Evolutionary conservation across 2,797 vertebrate species (phyloP).

Genomic region (Trachurus trachurus): DNA sequence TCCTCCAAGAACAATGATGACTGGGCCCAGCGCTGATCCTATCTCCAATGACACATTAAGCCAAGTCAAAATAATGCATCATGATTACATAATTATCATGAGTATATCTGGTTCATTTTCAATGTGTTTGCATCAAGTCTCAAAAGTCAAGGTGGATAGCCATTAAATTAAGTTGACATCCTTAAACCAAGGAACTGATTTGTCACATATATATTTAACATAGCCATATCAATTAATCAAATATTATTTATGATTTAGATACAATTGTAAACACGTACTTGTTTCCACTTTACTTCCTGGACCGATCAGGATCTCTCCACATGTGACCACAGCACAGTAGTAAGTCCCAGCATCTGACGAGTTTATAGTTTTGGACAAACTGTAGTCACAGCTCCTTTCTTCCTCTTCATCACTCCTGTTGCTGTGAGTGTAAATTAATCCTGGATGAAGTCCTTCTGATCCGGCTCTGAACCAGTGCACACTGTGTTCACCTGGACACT

Average conservation of each 20-base stretch:
- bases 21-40: not conserved
- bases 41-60: no score
- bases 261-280: not conserved
- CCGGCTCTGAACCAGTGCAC: constrained; percentile 57
- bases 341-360: constrained; percentile 57
- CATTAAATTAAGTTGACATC: no score
- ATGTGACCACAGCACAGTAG: constrained; percentile 70
- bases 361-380: not conserved
- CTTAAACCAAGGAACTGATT: no score
- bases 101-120: no score
- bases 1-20: not conserved
- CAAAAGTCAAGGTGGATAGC: no score
- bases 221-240: no score
- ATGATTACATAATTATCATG: no score
- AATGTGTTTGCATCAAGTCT: no score
- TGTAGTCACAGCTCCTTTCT: not conserved
- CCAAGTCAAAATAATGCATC: no score
- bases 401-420: not conserved
- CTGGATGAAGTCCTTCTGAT: not conserved
- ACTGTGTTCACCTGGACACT: constrained; percentile 39
- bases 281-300: constrained; percentile 48
- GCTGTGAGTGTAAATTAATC: not conserved
- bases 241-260: no score
- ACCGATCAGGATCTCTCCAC: constrained; percentile 69
- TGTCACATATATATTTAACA: no score